Evolutionary conservation across 2,797 vertebrate genomes (phyloP), one percentile per base, ranked within the genome.

Genomic region (Pelochelys cantorii): DNA sequence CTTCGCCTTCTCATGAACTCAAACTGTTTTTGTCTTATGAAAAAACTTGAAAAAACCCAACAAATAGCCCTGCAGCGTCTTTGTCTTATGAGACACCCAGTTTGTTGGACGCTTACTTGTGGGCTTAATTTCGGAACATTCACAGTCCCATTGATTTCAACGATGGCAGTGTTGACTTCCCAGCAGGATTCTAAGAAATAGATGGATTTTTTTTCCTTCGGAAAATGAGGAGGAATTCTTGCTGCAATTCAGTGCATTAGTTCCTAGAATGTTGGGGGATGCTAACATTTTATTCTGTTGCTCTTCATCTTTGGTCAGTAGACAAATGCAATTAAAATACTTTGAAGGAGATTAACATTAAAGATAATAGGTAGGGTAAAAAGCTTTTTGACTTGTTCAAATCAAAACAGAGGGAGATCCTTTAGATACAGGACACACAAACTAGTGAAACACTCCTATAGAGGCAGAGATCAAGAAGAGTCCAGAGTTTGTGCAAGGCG

Each of bases 161-260:
- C 11, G 48, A 29, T 25, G 27, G 42, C 15, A 34, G 23, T 29
- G 74, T 77, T 42, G 48, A 27, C 17, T 23, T 77, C 17, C 52
- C 68, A 74, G 34, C 23, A 27, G 42, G 42, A 48, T 52, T 52
- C 42, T 48, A 7, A 77, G 74, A 29, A 75, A 77, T 48, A 52
- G 74, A 29, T 48, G 25, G n/a, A 22, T 37, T 15, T 4, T 29
- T 54, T 48, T 14, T 48, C 74, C 25, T 77, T 9, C 14, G 14
- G 10, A 77, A 77, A 77, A 77, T 52, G 25, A 52, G 23, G n/a
- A 77, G 23, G 23, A 52, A 52, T 77, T 48, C 42, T 77, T 42
- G 23, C 74, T 77, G 42, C 37, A 48, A 13, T 29, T 27, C 25
- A 48, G 42, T 52, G 23, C 11, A 27, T 17, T 48, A 0, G 0